phyloP scores from a whole-genome alignment of 2,113 vertebrate genomes.

The Archilochus colubris region DNA sequence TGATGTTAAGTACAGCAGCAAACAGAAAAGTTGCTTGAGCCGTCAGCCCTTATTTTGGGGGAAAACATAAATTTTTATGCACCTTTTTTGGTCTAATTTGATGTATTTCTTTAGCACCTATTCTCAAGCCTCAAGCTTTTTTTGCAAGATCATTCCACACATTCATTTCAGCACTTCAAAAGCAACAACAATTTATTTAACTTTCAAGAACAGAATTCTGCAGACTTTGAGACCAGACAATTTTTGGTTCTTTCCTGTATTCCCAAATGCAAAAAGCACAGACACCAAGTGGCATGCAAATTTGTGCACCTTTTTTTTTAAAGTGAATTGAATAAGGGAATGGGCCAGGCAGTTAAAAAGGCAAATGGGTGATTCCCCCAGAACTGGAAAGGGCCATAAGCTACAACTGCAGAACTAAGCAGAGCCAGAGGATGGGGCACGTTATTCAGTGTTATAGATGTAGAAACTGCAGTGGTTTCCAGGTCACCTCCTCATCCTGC shows the following conservation, averaged over 20 bases:
- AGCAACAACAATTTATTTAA: background rate
- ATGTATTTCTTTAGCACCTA: conserved; percentile 36
- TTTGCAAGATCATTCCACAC: conserved; percentile 11
- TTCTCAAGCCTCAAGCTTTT: conserved; percentile 21
- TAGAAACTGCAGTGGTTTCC: background rate
- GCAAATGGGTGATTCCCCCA: background rate
- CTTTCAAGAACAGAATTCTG: conserved; percentile 11
- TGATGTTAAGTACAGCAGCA: conserved; percentile 21
- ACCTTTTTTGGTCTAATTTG: conserved; percentile 24
- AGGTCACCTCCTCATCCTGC: background rate
- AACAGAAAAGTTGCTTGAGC: background rate
- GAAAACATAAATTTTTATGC: conserved; percentile 45
- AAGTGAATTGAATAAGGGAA: background rate
- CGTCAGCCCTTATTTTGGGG: background rate
- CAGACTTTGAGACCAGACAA: background rate
- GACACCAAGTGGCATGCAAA: background rate
- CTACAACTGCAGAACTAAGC: background rate
- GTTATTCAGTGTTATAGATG: background rate
- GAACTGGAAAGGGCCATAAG: background rate
- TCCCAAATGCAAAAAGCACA: background rate
- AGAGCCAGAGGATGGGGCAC: background rate
- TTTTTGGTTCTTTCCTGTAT: background rate
- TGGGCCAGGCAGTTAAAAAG: background rate
- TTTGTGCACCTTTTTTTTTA: background rate
- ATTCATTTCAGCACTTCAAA: conserved; percentile 39